Base-by-base conservation (phyloP, 2,113 vertebrate species). In the Saiga tatarica region DNA sequence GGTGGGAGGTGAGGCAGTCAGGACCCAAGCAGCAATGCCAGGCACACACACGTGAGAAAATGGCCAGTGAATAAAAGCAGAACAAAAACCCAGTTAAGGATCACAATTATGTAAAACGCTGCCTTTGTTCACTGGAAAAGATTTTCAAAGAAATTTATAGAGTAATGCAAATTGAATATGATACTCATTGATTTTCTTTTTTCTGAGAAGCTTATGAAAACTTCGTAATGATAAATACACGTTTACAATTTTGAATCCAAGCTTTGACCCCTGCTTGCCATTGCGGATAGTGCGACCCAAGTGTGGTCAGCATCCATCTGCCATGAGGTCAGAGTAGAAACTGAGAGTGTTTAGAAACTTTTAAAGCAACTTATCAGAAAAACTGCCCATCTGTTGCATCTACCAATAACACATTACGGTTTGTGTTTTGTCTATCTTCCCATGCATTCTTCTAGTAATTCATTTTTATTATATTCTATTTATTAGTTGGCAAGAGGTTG, bases 51-150 rank as follows among this genome's bases (percentile, higher is more conserved):
- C 0, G 0, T 39, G 91, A 36, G 39, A 28, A 93, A 78, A 93
- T 2, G 26, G 39, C 36, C 82, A 39, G 45, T 2, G 67, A 76
- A 47, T 4, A 14, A 55, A 30, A 23, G 36, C 14, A 55, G 71
- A 33, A 60, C 23, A 74, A 5, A 30, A 67, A 64, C 59, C 36
- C 28, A n/a, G 25, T 11, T 0, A 12, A 42, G 52, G 23, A 6
- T 60, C n/a, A 78, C 7, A 5, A 2, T 39, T 5, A 17, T 1
- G 8, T 7, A 62, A n/a, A 55, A 57, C 0, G 9, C 39, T 6
- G 21, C 26, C 55, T 62, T 12, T 30, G 36, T 28, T 82, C 36
- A 53, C 19, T 2, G 5, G 45, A 82, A 87, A 64, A 91, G 8
- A 83, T 26, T 64, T 53, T 12, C 76, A 84, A 86, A 16, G 33